Conservation (phyloP, 2,888 invertebrate genomes). For the Leptinotarsa rubiginosa region DNA sequence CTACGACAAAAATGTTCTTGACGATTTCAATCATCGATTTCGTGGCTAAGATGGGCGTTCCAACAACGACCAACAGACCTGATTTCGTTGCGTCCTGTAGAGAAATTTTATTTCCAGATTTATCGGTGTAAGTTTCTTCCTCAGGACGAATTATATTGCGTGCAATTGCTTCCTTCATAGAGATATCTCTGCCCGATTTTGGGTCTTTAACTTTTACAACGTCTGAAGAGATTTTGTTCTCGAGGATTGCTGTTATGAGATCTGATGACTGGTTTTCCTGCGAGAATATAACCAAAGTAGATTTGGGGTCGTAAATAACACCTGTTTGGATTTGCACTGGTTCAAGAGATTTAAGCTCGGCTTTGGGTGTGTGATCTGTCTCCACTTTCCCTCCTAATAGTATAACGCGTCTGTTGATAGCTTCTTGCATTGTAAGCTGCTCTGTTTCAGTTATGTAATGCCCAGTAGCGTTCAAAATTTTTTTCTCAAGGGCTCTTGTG, state of each 20-base stretch:
- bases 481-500: conserved; percentile 80
- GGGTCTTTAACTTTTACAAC: conserved; percentile 80
- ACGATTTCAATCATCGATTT: conserved; percentile 78
- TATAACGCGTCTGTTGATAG: conserved; percentile 76
- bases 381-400: conserved; percentile 71
- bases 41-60: conserved; percentile 80
- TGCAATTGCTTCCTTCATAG: conserved; percentile 80
- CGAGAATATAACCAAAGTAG: conserved; percentile 76
- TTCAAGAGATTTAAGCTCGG: conserved; percentile 69
- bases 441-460: conserved; percentile 74
- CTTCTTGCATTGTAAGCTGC: conserved; percentile 78
- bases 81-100: conserved; percentile 81
- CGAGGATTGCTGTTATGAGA: conserved; percentile 80
- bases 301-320: conserved; percentile 82
- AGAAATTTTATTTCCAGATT: conserved; percentile 74
- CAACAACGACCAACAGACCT: conserved; percentile 81
- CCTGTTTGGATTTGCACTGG: conserved; percentile 80
- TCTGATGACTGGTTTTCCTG: conserved; percentile 78
- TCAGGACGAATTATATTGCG: conserved; percentile 80
- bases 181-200: conserved; percentile 74
- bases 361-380: conserved; percentile 70
- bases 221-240: conserved; percentile 78
- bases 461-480: conserved; percentile 82
- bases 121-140: conserved; percentile 77
- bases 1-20: conserved; percentile 72